Base-by-base conservation (phyloP, 92 coral and sea anemone species). In the Porites evermanni region DNA sequence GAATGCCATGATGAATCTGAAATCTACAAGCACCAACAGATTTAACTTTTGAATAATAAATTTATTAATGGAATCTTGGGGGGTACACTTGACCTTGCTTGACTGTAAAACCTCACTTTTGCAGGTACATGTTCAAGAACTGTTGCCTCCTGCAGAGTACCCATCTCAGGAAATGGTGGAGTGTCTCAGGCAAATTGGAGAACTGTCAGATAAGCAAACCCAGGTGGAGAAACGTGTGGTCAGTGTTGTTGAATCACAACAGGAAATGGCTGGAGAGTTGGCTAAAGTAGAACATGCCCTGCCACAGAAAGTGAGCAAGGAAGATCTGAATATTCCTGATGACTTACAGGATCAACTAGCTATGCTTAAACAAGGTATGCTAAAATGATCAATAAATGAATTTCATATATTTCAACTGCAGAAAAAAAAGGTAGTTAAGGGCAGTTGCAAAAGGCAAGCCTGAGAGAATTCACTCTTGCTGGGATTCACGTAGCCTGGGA, bases 81-180 rank as follows among this genome's bases (percentile, higher is more conserved):
- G 26, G 26, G 26, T 24, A 24, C 26, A 24, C 26, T 24, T 24
- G 26, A 24, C 26, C 26, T 24, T 24, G 26, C 26, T 24, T 24
- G 26, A 24, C 26, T 24, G 26, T 24, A 67, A 7, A 69, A 38
- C 47, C 47, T 38, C 47, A 38, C 61, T 2, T 56, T 11, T 76
- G 32, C 61, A 90, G 80, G 90, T 78, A 26, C 86, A 81, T 26
- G 71, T 72, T 52, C 86, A 61, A 53, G 91, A 84, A 61, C 51
- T 21, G 24, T 52, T 63, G 29, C 64, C 89, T 21, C 70, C 75
- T 64, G 78, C 66, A 7, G 86, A 77, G 67, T 93, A 95, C 65
- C 99, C 98, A n/a, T 93, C 98, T 64, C 94, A 90, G 52, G 95
- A 95, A 80, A 80, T 97, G 89, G 91, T 95, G 17, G 98, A 95